phyloP scores from a whole-genome alignment of 2,797 vertebrate genomes.

The Luscinia megarhynchos region DNA sequence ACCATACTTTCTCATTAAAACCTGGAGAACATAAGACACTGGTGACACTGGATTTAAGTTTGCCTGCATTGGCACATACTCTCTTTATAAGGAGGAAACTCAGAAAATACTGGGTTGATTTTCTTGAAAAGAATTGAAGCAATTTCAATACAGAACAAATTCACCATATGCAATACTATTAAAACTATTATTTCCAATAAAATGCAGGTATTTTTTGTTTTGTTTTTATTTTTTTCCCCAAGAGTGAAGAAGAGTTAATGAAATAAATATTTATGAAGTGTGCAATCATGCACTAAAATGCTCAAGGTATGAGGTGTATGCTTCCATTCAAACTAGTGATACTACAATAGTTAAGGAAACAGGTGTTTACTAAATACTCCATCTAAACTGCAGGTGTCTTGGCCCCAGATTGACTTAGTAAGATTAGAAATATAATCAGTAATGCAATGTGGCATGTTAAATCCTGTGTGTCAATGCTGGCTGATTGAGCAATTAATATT shows the following conservation, averaged over 20 bases:
- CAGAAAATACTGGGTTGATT: not conserved
- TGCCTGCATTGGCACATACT: not conserved
- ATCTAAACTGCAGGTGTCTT: not conserved
- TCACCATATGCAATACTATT: not conserved
- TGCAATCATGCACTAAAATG: not conserved
- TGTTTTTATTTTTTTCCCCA: not conserved
- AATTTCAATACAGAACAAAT: not conserved
- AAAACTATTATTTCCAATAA: not conserved
- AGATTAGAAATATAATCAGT: conserved; percentile 11
- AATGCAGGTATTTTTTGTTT: not conserved
- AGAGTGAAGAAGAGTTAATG: not conserved
- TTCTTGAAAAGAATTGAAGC: not conserved
- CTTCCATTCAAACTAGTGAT: not conserved
- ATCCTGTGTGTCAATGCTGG: conserved; percentile 14
- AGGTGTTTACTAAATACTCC: not conserved
- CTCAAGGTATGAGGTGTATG: not conserved
- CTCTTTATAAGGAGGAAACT: not conserved
- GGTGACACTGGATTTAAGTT: not conserved
- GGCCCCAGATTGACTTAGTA: not conserved
- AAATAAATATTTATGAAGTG: not conserved
- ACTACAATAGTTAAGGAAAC: not conserved
- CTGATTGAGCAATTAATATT: conserved; percentile 28
- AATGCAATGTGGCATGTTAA: conserved; percentile 32
- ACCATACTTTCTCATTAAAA: not conserved
- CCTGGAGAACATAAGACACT: not conserved